Evolutionary conservation across 2,113 vertebrate genomes (phyloP).

Genomic region (Odocoileus hemionus): DNA sequence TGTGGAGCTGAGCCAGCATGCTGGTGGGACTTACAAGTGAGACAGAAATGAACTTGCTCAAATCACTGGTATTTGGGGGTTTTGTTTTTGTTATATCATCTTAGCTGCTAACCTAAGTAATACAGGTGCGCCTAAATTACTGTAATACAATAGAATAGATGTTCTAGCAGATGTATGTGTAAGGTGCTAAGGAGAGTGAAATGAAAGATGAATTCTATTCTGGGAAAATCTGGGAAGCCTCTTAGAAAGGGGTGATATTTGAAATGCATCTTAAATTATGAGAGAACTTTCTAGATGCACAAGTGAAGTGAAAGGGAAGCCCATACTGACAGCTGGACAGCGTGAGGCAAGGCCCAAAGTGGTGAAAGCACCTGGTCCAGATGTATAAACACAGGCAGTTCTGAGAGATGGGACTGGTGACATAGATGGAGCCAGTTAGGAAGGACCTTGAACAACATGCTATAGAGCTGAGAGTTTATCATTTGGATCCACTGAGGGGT

Average conservation of each 20-base stretch:
- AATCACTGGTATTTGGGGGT: not conserved
- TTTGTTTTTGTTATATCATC: not conserved
- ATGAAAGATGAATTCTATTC: not conserved
- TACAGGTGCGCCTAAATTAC: not conserved
- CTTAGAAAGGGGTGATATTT: not conserved
- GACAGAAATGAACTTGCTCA: not conserved
- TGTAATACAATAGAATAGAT: fast-evolving
- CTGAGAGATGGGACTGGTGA: not conserved
- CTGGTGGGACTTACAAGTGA: not conserved
- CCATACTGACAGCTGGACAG: not conserved
- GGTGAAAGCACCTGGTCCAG: not conserved
- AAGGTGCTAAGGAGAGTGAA: fast-evolving
- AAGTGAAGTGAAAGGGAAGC: not conserved
- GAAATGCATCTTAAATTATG: not conserved
- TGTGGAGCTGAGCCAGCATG: not conserved
- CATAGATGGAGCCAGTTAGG: not conserved
- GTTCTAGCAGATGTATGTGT: fast-evolving
- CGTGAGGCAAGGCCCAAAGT: not conserved
- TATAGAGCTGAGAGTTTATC: not conserved
- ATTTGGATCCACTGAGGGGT: not conserved
- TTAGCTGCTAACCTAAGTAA: not conserved
- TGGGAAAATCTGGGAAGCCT: not conserved
- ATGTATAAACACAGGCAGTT: not conserved
- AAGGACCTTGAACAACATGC: not conserved
- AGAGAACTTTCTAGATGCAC: not conserved